These are phyloP conservation scores for Helostoma temminkii DNA, from an alignment of 2,797 vertebrate genomes.

Conservation along the genomic window DNA sequence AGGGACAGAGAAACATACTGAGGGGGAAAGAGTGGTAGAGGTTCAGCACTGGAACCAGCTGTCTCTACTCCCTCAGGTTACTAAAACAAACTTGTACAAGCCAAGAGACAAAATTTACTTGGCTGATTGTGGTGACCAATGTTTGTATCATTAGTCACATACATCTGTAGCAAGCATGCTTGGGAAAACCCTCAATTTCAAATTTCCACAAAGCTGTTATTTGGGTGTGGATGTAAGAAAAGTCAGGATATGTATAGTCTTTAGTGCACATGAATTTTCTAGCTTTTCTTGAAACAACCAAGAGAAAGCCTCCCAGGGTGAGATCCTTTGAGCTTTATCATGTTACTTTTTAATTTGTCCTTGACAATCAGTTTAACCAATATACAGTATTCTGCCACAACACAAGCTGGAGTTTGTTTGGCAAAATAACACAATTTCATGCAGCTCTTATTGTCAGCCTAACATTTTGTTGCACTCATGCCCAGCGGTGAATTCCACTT, in stretches of 20 bases:
- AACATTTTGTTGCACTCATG: neutral
- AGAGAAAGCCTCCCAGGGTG: neutral
- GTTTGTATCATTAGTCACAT: constrained; percentile 79
- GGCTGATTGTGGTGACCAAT: constrained; percentile 62
- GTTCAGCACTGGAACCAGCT: constrained; percentile 71
- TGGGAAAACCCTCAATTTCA: constrained; percentile 69
- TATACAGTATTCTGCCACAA: neutral
- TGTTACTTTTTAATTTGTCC: neutral
- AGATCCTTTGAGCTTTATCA: neutral
- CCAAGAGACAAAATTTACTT: constrained; percentile 61
- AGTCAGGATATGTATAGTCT: constrained; percentile 6
- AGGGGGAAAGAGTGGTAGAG: constrained; percentile 40
- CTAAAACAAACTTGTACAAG: constrained; percentile 71
- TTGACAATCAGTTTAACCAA: neutral
- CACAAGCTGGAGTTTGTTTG: neutral
- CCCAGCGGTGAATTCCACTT: constrained; percentile 21
- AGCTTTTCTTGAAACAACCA: neutral
- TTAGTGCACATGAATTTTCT: neutral
- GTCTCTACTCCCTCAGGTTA: constrained; percentile 75
- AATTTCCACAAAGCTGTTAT: constrained; percentile 59
- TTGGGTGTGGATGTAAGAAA: constrained; percentile 42
- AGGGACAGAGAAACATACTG: constrained; percentile 11
- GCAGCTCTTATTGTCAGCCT: neutral
- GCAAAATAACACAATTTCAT: neutral
- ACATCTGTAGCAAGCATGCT: constrained; percentile 73